Conservation (phyloP, 2,888 invertebrate species). For the Drosophila aldrichi region DNA sequence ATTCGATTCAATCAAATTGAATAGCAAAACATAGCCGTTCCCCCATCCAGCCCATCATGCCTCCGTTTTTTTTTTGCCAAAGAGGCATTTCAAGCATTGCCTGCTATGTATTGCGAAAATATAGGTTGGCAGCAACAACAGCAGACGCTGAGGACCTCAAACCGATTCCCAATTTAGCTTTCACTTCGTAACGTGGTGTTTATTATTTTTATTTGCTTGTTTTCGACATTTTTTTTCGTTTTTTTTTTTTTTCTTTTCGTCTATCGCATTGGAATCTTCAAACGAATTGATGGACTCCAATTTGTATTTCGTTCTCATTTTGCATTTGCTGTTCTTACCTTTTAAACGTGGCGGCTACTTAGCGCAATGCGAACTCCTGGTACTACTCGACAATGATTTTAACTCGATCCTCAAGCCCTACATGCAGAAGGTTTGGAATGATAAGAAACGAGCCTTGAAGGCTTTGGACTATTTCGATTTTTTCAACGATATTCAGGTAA, state of each 20-base stretch:
- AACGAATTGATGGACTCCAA: conserved; percentile 55
- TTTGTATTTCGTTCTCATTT: conserved; percentile 44
- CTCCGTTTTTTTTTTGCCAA: conserved; percentile 1
- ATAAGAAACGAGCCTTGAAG: conserved; percentile 76
- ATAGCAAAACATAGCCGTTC: conserved; percentile 57
- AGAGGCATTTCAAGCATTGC: conserved; percentile 12
- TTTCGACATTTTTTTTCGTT: conserved; percentile 43
- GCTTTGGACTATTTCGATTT: conserved; percentile 82
- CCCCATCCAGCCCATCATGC: background rate
- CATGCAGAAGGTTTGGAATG: conserved; percentile 81
- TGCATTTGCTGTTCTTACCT: conserved; percentile 40
- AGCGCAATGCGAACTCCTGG: conserved; percentile 88
- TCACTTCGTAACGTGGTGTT: conserved; percentile 60
- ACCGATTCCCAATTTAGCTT: conserved; percentile 51
- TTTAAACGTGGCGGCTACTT: conserved; percentile 48
- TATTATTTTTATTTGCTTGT: conserved; percentile 39
- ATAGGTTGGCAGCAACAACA: conserved; percentile 59
- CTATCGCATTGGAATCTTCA: conserved; percentile 50
- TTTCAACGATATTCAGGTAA: conserved; percentile 77
- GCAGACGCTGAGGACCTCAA: conserved; percentile 25
- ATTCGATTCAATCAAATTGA: conserved; percentile 80
- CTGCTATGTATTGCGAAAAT: conserved; percentile 44
- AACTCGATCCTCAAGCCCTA: conserved; percentile 66
- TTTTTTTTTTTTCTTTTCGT: conserved; percentile 28
- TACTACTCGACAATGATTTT: conserved; percentile 88